A percentile compares a stretch with the other conserved stretches of the same genome.
Evolutionary conservation across 2,797 vertebrate genomes (phyloP).

Genomic region (Enteromius anoplus): DNA sequence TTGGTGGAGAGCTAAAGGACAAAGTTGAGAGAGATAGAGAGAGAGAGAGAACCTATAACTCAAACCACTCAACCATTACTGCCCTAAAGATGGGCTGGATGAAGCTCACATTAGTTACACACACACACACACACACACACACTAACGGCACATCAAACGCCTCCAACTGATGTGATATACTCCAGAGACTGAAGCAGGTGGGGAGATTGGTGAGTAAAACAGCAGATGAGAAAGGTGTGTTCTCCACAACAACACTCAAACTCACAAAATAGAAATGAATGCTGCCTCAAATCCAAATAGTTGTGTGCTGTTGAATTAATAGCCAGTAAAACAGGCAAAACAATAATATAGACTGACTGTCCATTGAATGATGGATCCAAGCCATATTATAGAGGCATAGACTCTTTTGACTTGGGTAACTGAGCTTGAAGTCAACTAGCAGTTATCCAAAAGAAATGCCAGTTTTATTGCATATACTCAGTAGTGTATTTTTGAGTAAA

Average conservation of each 20-base stretch:
- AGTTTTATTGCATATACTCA: not conserved
- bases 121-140: constrained; percentile 29
- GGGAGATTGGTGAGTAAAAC: constrained; percentile 16
- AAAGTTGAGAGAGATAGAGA: constrained; percentile 15
- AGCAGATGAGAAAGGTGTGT: constrained; percentile 24
- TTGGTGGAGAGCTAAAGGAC: constrained; percentile 31
- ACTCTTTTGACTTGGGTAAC: not conserved
- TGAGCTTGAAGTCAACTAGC: not conserved
- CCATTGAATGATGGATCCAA: not conserved
- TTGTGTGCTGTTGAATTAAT: not conserved
- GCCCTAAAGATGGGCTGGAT: constrained; percentile 41
- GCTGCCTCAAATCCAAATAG: constrained; percentile 6
- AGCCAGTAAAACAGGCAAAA: not conserved
- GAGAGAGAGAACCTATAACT: constrained; percentile 22
- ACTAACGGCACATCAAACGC: constrained; percentile 6
- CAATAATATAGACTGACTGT: not conserved
- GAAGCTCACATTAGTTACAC: constrained; percentile 24
- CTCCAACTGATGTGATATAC: constrained; percentile 36
- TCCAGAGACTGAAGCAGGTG: constrained; percentile 38
- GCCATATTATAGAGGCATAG: not conserved
- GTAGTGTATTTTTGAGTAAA: no score
- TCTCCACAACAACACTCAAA: constrained; percentile 23
- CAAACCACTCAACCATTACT: constrained; percentile 50
- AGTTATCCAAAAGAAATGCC: not conserved
- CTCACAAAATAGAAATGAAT: constrained; percentile 17